Conservation (phyloP, 2,888 invertebrate species). For the Torymus aiolomorphi region DNA sequence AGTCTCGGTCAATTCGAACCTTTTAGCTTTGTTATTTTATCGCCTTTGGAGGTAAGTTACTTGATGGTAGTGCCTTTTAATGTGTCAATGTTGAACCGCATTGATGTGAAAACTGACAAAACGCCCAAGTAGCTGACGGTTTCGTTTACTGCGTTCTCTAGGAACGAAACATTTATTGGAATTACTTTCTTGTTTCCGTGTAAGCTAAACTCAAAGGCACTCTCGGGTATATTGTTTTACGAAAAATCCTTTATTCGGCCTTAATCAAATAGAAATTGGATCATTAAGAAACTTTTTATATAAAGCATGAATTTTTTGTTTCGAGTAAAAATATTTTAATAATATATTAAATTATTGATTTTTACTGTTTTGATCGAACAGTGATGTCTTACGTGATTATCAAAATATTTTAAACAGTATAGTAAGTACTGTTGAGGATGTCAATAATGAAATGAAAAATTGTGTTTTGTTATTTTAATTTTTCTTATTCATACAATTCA, state of each 20-base stretch:
- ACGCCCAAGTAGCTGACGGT: constrained; percentile 6
- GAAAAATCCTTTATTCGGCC: neutral
- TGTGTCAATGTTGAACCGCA: neutral
- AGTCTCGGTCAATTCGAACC: too few species aligned
- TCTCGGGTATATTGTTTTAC: neutral
- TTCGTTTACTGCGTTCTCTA: neutral
- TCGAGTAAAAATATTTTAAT: too few species aligned
- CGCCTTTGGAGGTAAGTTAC: neutral
- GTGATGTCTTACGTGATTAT: too few species aligned
- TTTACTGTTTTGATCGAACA: too few species aligned
- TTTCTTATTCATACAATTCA: neutral
- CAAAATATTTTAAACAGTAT: too few species aligned
- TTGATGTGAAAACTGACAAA: constrained; percentile 3
- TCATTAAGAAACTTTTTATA: neutral
- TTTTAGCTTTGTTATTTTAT: too few species aligned
- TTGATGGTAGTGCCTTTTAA: constrained; percentile 35
- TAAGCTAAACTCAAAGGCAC: neutral
- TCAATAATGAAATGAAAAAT: too few species aligned
- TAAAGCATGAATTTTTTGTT: neutral
- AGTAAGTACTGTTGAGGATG: too few species aligned
- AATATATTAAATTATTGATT: too few species aligned
- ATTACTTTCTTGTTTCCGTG: too few species aligned
- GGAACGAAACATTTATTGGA: too few species aligned
- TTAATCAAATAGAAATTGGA: neutral
- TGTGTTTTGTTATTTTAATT: neutral